Evolutionary conservation across 2,888 invertebrate genomes (phyloP), one percentile per base, ranked within the genome.

Genomic region (Trichogramma evanescens): DNA sequence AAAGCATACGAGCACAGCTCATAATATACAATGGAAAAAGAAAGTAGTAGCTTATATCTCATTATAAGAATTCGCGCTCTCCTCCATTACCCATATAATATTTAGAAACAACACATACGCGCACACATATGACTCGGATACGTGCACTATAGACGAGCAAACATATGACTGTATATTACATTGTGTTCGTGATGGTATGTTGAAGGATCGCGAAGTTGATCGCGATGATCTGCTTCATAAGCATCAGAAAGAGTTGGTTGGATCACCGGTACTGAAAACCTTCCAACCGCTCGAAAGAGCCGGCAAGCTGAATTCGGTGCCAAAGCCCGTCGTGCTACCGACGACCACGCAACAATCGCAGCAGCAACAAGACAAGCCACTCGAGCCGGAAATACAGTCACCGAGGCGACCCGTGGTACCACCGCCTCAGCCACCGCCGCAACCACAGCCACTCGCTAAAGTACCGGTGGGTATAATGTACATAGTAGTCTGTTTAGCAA

Each of bases 381-480:
- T 77, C 41, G 78, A 77, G 64, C 71, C 74, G 64, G 77, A 77
- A 70, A 72, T 77, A 59, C 77, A 77, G 52, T 74, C 74, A 41
- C 76, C 78, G 2, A 72, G 78, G 59, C 70, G 79, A 62, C 76
- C 79, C 52, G 76, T 73, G n/a, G 77, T 75, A 6, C 79, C 78
- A 48, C 79, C 79, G 45, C 79, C 79, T 5, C 79, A 79, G 43
- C 79, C 77, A 62, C 77, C 79, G 43, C 76, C 76, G 7, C 26
- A 26, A 26, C 26, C 26, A 2, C 26, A 26, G 26, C 26, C 26
- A 26, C 72, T 76, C 49, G 62, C 72, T 43, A 79, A 79, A 67
- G 71, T 74, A 62, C 75, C 78, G 10, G 78, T 78, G 66, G 69
- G 75, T 70, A 49, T 48, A 53, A 46, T 56, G 13, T 13, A 13